phyloP scores from a whole-genome alignment of 2,888 invertebrate species.

The Petrolisthes cinctipes region DNA sequence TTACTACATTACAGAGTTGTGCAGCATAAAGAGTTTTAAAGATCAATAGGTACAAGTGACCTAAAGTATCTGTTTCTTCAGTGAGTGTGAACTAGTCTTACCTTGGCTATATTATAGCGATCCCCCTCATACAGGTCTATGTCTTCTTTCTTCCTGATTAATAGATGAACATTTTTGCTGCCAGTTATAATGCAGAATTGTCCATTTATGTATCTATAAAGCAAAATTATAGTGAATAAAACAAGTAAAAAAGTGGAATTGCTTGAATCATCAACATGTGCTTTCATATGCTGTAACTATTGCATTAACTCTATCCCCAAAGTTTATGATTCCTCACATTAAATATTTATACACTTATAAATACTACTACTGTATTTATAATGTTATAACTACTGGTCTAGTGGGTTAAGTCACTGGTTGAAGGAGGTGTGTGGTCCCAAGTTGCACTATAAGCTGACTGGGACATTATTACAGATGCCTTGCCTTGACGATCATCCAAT shows the following conservation, averaged over 20 bases:
- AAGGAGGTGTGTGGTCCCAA: too few species aligned
- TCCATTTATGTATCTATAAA: conserved; percentile 21
- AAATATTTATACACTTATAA: conserved; percentile 5
- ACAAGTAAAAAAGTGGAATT: neutral
- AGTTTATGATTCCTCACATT: too few species aligned
- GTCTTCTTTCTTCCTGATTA: conserved; percentile 29
- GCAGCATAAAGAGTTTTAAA: neutral
- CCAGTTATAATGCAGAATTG: conserved; percentile 36
- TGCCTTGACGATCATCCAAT: too few species aligned
- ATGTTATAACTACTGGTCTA: too few species aligned
- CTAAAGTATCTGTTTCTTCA: too few species aligned
- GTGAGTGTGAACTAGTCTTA: neutral
- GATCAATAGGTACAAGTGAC: neutral
- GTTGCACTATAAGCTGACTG: too few species aligned
- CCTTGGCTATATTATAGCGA: conserved; percentile 30
- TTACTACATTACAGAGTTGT: neutral
- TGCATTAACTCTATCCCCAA: neutral
- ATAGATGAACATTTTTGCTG: conserved; percentile 39
- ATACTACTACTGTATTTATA: neutral
- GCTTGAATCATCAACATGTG: too few species aligned
- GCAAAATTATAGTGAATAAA: neutral
- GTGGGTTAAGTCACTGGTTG: too few species aligned
- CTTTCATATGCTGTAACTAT: neutral
- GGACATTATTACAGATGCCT: too few species aligned
- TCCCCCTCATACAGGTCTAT: conserved; percentile 26